Evolutionary conservation across 2,797 vertebrate species (phyloP).

Genomic region (Schizopygopsis malacanthus): DNA sequence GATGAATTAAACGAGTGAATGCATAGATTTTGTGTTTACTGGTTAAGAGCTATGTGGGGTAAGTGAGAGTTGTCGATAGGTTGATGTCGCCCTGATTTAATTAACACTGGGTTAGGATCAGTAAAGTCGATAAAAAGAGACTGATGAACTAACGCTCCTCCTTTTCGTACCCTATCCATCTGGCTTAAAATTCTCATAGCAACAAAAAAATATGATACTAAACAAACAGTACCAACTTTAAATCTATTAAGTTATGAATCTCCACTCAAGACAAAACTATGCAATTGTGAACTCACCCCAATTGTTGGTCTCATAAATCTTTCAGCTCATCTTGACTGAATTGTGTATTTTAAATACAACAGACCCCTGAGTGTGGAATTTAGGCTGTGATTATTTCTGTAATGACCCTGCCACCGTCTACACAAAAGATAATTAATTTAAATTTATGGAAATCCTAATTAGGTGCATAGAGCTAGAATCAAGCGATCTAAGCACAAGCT

Average conservation of each 20-base stretch:
- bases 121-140: slow-evolving; percentile 40
- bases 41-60: slow-evolving; percentile 39
- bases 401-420: slow-evolving; percentile 77
- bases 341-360: slow-evolving; percentile 63
- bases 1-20: background rate
- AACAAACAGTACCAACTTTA: slow-evolving; percentile 1
- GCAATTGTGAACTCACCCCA: slow-evolving; percentile 56
- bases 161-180: background rate
- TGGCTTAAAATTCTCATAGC: slow-evolving; percentile 24
- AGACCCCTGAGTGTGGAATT: slow-evolving; percentile 68
- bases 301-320: slow-evolving; percentile 58
- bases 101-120: slow-evolving; percentile 34
- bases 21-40: slow-evolving; percentile 44
- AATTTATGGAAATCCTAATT: slow-evolving; percentile 81
- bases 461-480: slow-evolving; percentile 72
- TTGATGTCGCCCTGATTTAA: slow-evolving; percentile 40
- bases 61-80: slow-evolving; percentile 40
- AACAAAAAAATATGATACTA: slow-evolving; percentile 6
- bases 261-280: slow-evolving; percentile 56
- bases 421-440: slow-evolving; percentile 77
- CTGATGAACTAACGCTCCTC: slow-evolving; percentile 11
- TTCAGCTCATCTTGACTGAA: slow-evolving; percentile 61
- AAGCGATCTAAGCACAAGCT: slow-evolving; percentile 68
- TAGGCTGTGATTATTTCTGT: slow-evolving; percentile 74
- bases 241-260: slow-evolving; percentile 50